phyloP scores from a whole-genome alignment of 2,113 vertebrate genomes.

The Pongo abelii region DNA sequence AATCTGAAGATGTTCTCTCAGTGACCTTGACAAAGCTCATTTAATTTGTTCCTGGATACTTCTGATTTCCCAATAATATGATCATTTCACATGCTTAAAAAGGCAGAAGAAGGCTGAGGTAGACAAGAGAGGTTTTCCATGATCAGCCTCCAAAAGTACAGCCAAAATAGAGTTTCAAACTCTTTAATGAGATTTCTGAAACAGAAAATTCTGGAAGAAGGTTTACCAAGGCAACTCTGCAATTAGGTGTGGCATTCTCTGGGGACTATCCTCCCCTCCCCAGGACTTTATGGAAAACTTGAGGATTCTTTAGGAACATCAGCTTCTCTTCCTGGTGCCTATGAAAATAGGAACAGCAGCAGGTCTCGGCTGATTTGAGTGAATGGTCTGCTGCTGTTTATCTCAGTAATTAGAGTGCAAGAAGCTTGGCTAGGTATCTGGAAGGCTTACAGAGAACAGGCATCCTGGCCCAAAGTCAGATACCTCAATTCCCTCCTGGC shows the following conservation, averaged over 20 bases:
- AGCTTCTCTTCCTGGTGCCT: background rate
- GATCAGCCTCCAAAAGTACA: background rate
- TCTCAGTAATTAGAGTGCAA: background rate
- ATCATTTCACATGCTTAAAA: conserved; percentile 15
- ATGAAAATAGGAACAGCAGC: background rate
- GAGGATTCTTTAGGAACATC: background rate
- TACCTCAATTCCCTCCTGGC: background rate
- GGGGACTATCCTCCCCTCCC: background rate
- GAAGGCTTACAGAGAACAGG: background rate
- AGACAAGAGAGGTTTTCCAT: background rate
- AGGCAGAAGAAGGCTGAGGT: background rate
- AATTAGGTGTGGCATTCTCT: background rate
- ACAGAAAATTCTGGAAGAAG: background rate
- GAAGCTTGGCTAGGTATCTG: background rate
- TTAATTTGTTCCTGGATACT: background rate
- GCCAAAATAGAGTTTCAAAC: background rate
- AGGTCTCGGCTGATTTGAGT: background rate
- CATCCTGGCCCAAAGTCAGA: background rate
- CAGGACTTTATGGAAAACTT: background rate
- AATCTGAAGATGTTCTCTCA: background rate
- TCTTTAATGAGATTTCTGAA: background rate
- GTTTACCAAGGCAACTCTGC: background rate
- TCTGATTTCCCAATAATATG: background rate
- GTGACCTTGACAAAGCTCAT: background rate
- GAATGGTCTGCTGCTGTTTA: background rate